Percentiles rank a stretch among this genome's conserved stretches.
Evolutionary conservation across 2,113 vertebrate species (phyloP).

Genomic region (Corythornis madagascariensis): DNA sequence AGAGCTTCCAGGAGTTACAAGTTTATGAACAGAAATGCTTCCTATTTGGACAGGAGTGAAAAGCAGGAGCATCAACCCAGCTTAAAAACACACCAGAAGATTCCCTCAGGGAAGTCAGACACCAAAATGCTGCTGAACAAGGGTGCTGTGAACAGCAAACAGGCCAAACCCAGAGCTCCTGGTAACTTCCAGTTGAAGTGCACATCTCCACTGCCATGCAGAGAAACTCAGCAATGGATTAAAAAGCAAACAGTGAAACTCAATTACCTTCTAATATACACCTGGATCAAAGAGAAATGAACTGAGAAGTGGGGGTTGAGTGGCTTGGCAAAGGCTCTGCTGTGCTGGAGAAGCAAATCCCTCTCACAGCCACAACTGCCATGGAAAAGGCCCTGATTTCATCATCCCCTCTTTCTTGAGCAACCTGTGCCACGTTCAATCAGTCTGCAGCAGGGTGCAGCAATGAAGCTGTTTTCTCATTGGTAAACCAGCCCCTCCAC

Average conservation of each 20-base stretch:
- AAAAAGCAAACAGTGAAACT: neutral
- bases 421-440: neutral
- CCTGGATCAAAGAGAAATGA: slow-evolving; percentile 19
- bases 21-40: neutral
- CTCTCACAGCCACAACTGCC: neutral
- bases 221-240: neutral
- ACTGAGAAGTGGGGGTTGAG: neutral
- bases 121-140: neutral
- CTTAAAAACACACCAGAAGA: neutral
- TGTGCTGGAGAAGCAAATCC: neutral
- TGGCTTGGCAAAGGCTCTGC: neutral
- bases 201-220: neutral
- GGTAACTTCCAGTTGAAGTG: neutral
- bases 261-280: slow-evolving; percentile 12
- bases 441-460: neutral
- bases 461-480: neutral
- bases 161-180: neutral
- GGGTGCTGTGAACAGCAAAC: neutral
- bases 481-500: no score
- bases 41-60: neutral
- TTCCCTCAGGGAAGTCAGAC: neutral
- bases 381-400: neutral
- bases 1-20: no score
- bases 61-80: neutral
- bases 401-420: neutral